Evolutionary conservation across 1,140 invertebrate genomes (phyloP), one percentile per base, ranked within the genome.

Genomic region (Ericerus pela): DNA sequence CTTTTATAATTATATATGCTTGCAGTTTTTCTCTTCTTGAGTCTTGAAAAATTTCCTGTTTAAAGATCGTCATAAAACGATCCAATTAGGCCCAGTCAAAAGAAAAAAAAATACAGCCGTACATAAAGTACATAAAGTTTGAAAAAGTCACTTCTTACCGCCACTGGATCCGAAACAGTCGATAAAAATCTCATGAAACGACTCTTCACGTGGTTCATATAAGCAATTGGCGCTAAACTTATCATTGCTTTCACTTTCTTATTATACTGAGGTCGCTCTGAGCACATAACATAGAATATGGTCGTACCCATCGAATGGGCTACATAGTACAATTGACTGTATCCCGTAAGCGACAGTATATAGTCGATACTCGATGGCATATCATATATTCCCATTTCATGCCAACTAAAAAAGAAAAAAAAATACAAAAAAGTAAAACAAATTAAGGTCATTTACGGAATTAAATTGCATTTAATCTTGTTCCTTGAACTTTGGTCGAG

Each of bases 341-440:
- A 64, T 0, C 66, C 66, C 0, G 79, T 80, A 6, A 58, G 57
- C 8, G 75, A 67, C 60, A 82, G 68, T 12, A 77, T 72, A 60
- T 76, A 74, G 61, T 82, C 74, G 26, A 84, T 73, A 55, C 73
- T 73, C 1, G 79, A 74, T 8, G 79, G 75, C 4, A 81, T 59
- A 66, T 84, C 81, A 59, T 75, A 75, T 18, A 70, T 57, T 2
- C 78, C 79, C 67, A 83, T 78, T 62, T 85, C 78, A 61, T 84
- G 79, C 66, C 75, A 82, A 51, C 61, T 64, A 53, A 22, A 56
- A 56, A 27, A 57, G 51, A 36, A 51, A 38, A 59, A 30, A 53
- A 33, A 1, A 36, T 16, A 53, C n/a, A n/a, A n/a, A n/a, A n/a
- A n/a, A n/a, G n/a, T n/a, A n/a, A n/a, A n/a, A n/a, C n/a, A n/a